Evolutionary conservation across 1,140 invertebrate species (phyloP).

Genomic region (Drosophila miranda): DNA sequence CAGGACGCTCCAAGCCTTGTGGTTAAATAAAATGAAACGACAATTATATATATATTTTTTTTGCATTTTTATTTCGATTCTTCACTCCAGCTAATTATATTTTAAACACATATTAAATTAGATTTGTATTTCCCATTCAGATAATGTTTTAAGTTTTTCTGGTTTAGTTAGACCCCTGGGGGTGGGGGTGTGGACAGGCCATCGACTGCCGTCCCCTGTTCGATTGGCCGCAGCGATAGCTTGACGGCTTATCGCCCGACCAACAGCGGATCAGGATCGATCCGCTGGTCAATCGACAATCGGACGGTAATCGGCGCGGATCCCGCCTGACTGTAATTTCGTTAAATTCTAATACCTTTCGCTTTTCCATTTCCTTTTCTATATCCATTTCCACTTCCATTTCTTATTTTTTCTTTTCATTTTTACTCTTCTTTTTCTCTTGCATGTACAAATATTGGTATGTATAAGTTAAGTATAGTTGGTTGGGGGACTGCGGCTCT

Average conservation of each 20-base stretch:
- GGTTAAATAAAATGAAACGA: background rate
- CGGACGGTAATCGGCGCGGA: slow-evolving; percentile 18
- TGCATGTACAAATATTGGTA: slow-evolving; percentile 78
- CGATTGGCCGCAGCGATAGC: too few species aligned
- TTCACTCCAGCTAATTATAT: slow-evolving; percentile 63
- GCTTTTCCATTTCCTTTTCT: background rate
- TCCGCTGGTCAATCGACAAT: slow-evolving; percentile 1
- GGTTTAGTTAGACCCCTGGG: background rate
- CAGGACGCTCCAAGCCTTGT: too few species aligned
- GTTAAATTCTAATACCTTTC: slow-evolving; percentile 30
- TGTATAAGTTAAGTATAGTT: slow-evolving; percentile 59
- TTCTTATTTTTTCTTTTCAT: slow-evolving; percentile 3
- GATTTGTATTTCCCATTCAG: slow-evolving; percentile 35
- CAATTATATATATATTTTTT: slow-evolving; percentile 18
- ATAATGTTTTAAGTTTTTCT: slow-evolving; percentile 16
- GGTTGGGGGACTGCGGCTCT: background rate
- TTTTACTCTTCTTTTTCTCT: slow-evolving; percentile 14
- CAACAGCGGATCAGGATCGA: too few species aligned
- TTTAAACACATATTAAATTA: slow-evolving; percentile 71
- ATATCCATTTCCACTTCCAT: background rate
- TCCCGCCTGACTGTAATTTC: background rate
- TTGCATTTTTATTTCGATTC: slow-evolving; percentile 75
- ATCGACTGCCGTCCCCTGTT: too few species aligned
- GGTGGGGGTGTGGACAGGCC: too few species aligned
- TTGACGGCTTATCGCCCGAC: too few species aligned